These are phyloP conservation scores for Tetrao urogallus DNA, from an alignment of 2,113 vertebrate species.

Conservation along the genomic window DNA sequence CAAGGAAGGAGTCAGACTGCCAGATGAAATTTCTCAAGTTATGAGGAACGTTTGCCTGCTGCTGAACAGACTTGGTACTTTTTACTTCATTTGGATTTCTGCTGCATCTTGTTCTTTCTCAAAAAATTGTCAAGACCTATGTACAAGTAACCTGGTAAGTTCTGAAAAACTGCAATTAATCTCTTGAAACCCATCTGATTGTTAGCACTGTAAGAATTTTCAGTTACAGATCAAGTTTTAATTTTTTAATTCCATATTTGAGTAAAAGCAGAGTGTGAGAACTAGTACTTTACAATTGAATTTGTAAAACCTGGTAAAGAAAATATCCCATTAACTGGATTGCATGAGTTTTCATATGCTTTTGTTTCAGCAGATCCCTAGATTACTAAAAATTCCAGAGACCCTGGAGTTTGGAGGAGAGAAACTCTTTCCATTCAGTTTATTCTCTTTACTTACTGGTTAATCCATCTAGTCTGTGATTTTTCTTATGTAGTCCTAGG, in stretches of 20 bases:
- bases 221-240: background rate
- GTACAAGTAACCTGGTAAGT: conserved; percentile 74
- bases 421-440: background rate
- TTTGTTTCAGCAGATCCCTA: background rate
- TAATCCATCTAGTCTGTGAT: background rate
- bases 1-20: background rate
- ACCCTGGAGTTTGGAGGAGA: background rate
- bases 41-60: conserved; percentile 42
- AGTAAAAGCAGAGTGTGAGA: background rate
- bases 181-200: background rate
- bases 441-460: background rate
- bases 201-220: background rate
- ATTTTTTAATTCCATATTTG: background rate
- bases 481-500: background rate
- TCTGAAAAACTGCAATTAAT: background rate
- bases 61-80: background rate
- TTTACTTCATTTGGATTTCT: conserved; percentile 64
- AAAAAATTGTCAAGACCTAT: conserved; percentile 60
- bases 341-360: background rate
- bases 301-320: background rate
- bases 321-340: background rate
- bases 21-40: conserved; percentile 19
- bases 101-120: conserved; percentile 14
- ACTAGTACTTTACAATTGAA: background rate
- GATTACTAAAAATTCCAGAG: background rate